A percentile compares a stretch with the other conserved stretches of the same genome.
These are phyloP conservation scores for Sipha maydis DNA, from an alignment of 2,888 invertebrate genomes.

Conservation along the genomic window DNA sequence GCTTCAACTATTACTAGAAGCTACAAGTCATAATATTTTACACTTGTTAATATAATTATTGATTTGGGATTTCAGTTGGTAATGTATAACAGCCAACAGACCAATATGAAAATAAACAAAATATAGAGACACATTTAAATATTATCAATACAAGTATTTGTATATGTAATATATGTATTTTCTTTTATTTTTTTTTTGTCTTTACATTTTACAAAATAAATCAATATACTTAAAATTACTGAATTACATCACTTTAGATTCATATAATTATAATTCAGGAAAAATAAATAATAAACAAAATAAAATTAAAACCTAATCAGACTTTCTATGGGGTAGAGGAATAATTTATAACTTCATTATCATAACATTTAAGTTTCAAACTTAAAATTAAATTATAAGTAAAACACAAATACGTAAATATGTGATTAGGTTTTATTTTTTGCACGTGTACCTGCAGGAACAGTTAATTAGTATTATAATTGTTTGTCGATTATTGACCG, in stretches of 20 bases:
- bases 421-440: constrained; percentile 16
- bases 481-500: neutral
- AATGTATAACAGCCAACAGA: too few relatives aligned
- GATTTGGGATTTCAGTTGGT: too few relatives aligned
- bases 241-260: constrained; percentile 40
- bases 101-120: constrained; percentile 13
- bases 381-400: constrained; percentile 38
- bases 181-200: constrained; percentile 20
- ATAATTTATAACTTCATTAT: constrained; percentile 33
- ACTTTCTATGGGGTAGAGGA: constrained; percentile 61
- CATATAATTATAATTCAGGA: neutral
- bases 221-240: constrained; percentile 44
- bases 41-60: neutral
- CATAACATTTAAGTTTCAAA: constrained; percentile 16
- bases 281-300: constrained; percentile 57
- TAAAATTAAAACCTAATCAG: constrained; percentile 58
- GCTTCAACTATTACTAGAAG: neutral
- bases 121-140: neutral
- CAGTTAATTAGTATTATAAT: constrained; percentile 22
- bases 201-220: constrained; percentile 44
- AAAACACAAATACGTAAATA: constrained; percentile 35
- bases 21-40: neutral
- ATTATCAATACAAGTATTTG: constrained; percentile 15
- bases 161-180: neutral
- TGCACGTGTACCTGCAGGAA: constrained; percentile 46